Evolutionary conservation across 2,888 invertebrate genomes (phyloP).

Genomic region (Oscheius sp.): DNA sequence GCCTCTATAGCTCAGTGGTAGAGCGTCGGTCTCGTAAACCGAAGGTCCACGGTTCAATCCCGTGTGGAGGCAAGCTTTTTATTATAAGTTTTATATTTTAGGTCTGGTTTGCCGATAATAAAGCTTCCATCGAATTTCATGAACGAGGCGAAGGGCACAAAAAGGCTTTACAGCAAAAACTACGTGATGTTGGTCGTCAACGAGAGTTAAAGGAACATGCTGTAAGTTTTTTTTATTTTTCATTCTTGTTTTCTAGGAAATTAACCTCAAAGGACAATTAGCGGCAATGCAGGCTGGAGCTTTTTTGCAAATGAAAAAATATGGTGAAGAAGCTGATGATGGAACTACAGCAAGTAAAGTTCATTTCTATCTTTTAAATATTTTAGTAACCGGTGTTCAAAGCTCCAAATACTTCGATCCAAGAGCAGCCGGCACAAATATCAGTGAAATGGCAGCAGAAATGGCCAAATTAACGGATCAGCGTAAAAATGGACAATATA

Average conservation of each 20-base stretch:
- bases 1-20: no score
- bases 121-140: slow-evolving; percentile 75
- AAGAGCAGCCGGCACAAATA: slow-evolving; percentile 36
- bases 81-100: slow-evolving; percentile 33
- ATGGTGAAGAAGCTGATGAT: slow-evolving; percentile 37
- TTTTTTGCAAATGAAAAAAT: slow-evolving; percentile 49
- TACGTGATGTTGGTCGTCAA: slow-evolving; percentile 49
- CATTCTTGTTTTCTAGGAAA: slow-evolving; percentile 34
- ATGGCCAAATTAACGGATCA: slow-evolving; percentile 39
- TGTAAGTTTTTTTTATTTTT: slow-evolving; percentile 30
- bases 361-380: neutral
- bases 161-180: slow-evolving; percentile 46
- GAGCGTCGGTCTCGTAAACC: no score
- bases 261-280: slow-evolving; percentile 56
- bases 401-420: slow-evolving; percentile 46
- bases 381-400: slow-evolving; percentile 40
- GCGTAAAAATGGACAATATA: slow-evolving; percentile 4
- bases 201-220: slow-evolving; percentile 43
- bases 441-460: slow-evolving; percentile 49
- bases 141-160: slow-evolving; percentile 67
- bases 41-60: no score
- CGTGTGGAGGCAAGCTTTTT: no score
- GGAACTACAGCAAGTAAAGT: slow-evolving; percentile 40
- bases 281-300: slow-evolving; percentile 64
- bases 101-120: slow-evolving; percentile 97